These are phyloP conservation scores for Chionoecetes opilio DNA, from an alignment of 1,140 invertebrate species.

Conservation along the genomic window DNA sequence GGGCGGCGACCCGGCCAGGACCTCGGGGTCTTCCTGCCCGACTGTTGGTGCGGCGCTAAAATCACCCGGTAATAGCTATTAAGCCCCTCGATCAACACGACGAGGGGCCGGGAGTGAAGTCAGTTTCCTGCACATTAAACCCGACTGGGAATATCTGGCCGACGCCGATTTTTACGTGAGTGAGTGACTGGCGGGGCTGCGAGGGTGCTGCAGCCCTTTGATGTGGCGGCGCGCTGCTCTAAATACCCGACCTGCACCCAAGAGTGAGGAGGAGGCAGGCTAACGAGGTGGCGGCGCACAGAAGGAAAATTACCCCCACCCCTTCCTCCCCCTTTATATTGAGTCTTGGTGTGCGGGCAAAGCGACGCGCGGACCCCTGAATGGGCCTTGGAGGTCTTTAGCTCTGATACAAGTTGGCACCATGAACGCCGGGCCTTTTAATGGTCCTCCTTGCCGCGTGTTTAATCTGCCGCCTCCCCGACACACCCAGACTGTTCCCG, in stretches of 20 bases:
- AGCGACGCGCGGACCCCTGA: background rate
- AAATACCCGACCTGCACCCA: constrained; percentile 51
- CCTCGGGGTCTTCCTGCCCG: background rate
- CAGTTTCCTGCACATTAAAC: constrained; percentile 69
- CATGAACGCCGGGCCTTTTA: background rate
- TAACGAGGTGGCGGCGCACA: constrained; percentile 33
- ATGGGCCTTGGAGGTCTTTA: background rate
- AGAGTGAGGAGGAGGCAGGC: constrained; percentile 51
- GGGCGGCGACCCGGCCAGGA: background rate
- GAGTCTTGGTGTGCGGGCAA: background rate
- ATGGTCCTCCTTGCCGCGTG: background rate
- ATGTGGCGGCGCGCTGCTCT: constrained; percentile 40
- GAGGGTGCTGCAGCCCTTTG: constrained; percentile 56
- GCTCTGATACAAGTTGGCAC: background rate
- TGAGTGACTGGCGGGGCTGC: constrained; percentile 35
- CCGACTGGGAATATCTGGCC: constrained; percentile 60
- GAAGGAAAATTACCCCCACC: constrained; percentile 51
- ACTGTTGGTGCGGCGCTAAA: constrained; percentile 71
- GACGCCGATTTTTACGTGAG: constrained; percentile 59
- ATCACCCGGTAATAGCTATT: constrained; percentile 78
- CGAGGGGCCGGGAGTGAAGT: constrained; percentile 74
- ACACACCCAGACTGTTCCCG: background rate
- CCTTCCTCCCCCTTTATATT: constrained; percentile 42
- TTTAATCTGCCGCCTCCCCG: background rate
- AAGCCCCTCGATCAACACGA: constrained; percentile 75